phyloP scores from a whole-genome alignment of 2,888 invertebrate species.

The Cremastinae sp. region DNA sequence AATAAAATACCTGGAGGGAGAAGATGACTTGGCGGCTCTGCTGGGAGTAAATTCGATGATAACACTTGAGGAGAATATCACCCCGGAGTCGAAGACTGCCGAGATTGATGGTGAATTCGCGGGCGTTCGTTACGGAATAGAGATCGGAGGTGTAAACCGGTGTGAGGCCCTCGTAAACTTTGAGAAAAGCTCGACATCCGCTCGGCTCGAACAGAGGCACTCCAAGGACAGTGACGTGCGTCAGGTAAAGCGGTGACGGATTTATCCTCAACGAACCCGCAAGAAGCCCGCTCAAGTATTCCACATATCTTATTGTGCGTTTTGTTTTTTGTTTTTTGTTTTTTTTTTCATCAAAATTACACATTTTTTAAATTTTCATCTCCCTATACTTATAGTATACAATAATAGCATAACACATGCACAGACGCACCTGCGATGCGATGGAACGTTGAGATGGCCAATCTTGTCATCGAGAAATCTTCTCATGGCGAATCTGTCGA shows the following conservation, averaged over 20 bases:
- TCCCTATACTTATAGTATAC: too few relatives aligned
- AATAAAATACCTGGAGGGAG: conserved; percentile 78
- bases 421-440: conserved; percentile 88
- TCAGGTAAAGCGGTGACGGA: conserved; percentile 91
- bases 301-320: conserved; percentile 87
- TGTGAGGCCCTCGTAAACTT: conserved; percentile 94
- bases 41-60: conserved; percentile 84
- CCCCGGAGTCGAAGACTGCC: conserved; percentile 89
- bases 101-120: conserved; percentile 87
- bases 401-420: too few relatives aligned
- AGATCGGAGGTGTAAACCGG: conserved; percentile 92
- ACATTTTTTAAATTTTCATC: not conserved
- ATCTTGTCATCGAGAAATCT: conserved; percentile 92
- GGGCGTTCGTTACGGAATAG: conserved; percentile 82
- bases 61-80: conserved; percentile 95
- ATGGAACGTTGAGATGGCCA: conserved; percentile 87
- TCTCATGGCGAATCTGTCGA: conserved; percentile 96
- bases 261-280: conserved; percentile 95
- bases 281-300: conserved; percentile 94
- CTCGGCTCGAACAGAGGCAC: conserved; percentile 88
- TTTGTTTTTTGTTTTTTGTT: not conserved
- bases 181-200: conserved; percentile 88
- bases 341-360: too few relatives aligned
- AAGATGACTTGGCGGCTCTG: conserved; percentile 79
- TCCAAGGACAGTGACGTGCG: conserved; percentile 92